These are phyloP conservation scores for Halichondria panicea DNA, from an alignment of 37 sponge, comb jelly and placozoan species.

Conservation along the genomic window DNA sequence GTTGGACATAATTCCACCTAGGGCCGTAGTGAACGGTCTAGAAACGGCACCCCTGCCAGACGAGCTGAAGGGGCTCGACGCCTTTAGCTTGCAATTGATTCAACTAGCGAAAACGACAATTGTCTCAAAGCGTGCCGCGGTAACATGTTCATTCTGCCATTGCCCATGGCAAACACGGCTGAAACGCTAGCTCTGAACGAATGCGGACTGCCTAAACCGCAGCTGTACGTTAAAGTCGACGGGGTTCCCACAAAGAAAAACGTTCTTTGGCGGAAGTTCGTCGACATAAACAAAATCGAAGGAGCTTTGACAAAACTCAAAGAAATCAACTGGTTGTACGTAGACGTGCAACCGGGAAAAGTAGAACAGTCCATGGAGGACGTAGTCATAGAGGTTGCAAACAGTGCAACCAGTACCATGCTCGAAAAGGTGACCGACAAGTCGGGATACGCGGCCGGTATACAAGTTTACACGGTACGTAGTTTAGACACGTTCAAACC, in stretches of 20 bases:
- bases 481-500: conserved; percentile 18
- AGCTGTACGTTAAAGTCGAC: conserved; percentile 50
- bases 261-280: conserved; percentile 45
- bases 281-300: conserved; percentile 30
- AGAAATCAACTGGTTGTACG: conserved; percentile 66
- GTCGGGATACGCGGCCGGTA: conserved; percentile 33
- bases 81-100: conserved; percentile 50
- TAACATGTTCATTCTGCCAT: conserved; percentile 50
- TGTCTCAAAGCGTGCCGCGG: conserved; percentile 42
- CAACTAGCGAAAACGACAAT: conserved; percentile 61
- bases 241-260: conserved; percentile 37
- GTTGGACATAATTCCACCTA: conserved; percentile 37
- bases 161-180: conserved; percentile 46
- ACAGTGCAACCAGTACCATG: conserved; percentile 32
- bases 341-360: conserved; percentile 14
- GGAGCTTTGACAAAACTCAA: conserved; percentile 16
- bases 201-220: conserved; percentile 10
- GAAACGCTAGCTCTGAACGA: conserved; percentile 30
- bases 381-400: conserved; percentile 38
- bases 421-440: conserved; percentile 36
- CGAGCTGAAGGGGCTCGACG: conserved; percentile 40
- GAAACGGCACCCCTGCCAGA: conserved; percentile 16
- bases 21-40: conserved; percentile 69
- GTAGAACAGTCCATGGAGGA: conserved; percentile 48
- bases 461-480: conserved; percentile 56